Percentiles rank a stretch among this genome's conserved stretches.
Conservation (phyloP, 2,888 invertebrate genomes). For the Caenorhabditis wallacei region DNA sequence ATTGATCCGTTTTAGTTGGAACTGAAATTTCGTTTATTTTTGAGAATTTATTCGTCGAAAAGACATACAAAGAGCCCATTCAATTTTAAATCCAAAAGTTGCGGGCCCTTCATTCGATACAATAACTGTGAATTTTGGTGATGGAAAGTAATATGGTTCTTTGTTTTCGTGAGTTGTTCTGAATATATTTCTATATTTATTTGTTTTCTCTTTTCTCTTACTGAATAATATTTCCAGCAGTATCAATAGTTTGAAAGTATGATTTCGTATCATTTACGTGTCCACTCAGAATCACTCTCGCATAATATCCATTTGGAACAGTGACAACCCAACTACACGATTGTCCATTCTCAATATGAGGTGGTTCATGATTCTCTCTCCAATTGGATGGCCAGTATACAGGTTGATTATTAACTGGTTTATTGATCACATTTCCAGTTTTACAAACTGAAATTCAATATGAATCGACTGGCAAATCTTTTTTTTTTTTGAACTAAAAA, state of each 20-base stretch:
- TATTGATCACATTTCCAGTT: constrained; percentile 23
- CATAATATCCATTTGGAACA: constrained; percentile 35
- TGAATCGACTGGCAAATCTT: neutral
- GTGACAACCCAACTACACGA: constrained; percentile 46
- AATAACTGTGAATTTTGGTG: constrained; percentile 19
- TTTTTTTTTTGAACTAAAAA: neutral
- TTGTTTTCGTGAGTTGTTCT: constrained; percentile 29
- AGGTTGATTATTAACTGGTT: constrained; percentile 1
- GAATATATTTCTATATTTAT: neutral
- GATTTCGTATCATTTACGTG: constrained; percentile 2
- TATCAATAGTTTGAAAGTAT: constrained; percentile 28
- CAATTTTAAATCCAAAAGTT: constrained; percentile 34
- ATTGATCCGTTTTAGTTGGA: neutral
- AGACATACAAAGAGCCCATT: constrained; percentile 29
- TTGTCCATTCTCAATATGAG: constrained; percentile 1
- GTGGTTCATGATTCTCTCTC: constrained; percentile 35
- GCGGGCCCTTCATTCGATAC: constrained; percentile 7
- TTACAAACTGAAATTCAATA: constrained; percentile 15
- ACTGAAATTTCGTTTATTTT: no score
- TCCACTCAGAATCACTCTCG: constrained; percentile 44
- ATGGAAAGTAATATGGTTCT: constrained; percentile 46
- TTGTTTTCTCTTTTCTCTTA: neutral
- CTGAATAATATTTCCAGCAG: constrained; percentile 30
- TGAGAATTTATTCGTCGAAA: no score
- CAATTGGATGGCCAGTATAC: constrained; percentile 36